Base-by-base conservation (phyloP, 2,113 vertebrate species). In the Ciconia stormi region DNA sequence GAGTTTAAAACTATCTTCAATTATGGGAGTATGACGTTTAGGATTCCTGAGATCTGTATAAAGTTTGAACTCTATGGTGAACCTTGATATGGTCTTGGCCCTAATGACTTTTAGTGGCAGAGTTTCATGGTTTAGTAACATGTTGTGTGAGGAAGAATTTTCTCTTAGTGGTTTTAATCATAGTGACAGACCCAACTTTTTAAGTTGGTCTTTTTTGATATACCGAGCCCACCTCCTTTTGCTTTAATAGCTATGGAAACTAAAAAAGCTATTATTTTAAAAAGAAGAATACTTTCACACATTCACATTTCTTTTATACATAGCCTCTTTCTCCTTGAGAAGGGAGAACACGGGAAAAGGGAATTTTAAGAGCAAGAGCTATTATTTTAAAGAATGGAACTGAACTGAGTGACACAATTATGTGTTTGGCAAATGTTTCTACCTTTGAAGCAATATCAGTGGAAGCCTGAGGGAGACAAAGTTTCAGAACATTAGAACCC, bases 401-500 rank as follows among this genome's bases (percentile, higher is more conserved):
- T 40, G 56, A 70, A 53, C 70, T 13, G 49, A 77, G 36, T 26
- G 49, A 72, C 71, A 89, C 50, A 52, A 63, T 89, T 84, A 77
- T 1, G 1, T 82, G 20, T 82, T 95, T 92, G 78, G 84, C 32
- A 93, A 95, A 79, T 34, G 25, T 71, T 94, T 90, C 44, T 36
- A 30, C 46, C 73, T 97, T 89, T 93, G 80, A 89, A 95, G 80
- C 55, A 93, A 3, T 69, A 95, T 66, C 72, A 91, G 58, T 63
- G 42, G 67, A 94, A 97, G 83, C 89, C 90, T 72, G 56, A 89
- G 89, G 92, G 84, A 91, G 34, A 40, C 27, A 44, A 88, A 96
- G 47, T 95, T 95, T 83, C 29, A 40, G 55, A 91, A 90, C 56
- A 88, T 56, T 87, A 83, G 81, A 93, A 67, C 53, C 67, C 91